These are phyloP conservation scores for Muraenolepis orangiensis DNA, from an alignment of 2,797 vertebrate species.

Conservation along the genomic window DNA sequence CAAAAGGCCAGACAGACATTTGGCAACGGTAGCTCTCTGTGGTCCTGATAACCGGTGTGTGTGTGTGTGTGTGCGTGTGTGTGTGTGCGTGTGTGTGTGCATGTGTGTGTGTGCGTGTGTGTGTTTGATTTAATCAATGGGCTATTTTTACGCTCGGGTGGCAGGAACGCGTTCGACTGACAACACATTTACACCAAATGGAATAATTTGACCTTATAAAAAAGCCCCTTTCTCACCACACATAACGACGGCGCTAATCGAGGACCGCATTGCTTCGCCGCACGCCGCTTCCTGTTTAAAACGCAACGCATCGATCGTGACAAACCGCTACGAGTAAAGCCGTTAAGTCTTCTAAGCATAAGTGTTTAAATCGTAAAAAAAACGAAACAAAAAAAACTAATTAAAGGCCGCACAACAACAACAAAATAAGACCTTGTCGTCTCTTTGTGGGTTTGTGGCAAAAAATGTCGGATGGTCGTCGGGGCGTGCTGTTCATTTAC, in stretches of 20 bases:
- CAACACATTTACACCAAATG: not conserved
- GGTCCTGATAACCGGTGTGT: conserved; percentile 30
- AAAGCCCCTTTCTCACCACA: not conserved
- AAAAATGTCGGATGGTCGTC: too few relatives aligned
- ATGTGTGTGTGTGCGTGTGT: conserved; percentile 35
- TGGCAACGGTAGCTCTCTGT: conserved; percentile 38
- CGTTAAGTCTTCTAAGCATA: not conserved
- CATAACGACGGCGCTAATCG: not conserved
- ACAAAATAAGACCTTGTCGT: not conserved
- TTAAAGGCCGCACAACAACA: not conserved
- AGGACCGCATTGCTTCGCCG: not conserved
- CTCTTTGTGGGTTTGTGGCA: not conserved
- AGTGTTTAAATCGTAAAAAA: not conserved
- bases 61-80: conserved; percentile 37
- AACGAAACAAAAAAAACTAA: too few relatives aligned
- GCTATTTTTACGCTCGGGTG: conserved; percentile 50
- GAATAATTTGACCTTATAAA: not conserved
- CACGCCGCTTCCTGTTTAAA: not conserved
- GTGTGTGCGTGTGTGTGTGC: conserved; percentile 35
- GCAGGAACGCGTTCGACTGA: conserved; percentile 22
- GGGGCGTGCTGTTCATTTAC: too few relatives aligned
- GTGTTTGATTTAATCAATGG: conserved; percentile 54
- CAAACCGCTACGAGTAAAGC: not conserved
- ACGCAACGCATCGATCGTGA: not conserved
- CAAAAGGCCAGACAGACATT: conserved; percentile 34